Conservation (phyloP, 2,113 vertebrate genomes). For the Anseranas semipalmata region DNA sequence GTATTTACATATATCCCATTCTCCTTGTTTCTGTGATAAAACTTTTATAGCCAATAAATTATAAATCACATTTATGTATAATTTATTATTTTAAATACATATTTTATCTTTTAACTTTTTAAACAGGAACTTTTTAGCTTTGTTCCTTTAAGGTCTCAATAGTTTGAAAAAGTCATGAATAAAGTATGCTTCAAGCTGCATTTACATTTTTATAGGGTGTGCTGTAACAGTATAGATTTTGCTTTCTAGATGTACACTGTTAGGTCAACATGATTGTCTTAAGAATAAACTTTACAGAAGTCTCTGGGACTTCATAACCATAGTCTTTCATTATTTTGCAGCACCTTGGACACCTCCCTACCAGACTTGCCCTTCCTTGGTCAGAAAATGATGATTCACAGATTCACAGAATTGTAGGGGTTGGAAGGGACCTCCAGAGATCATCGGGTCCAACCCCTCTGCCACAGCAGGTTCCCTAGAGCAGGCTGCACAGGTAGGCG, state of each 20-base stretch:
- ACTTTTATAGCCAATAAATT: constrained; percentile 77
- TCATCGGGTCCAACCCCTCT: too few species aligned
- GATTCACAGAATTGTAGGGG: too few species aligned
- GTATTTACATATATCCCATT: constrained; percentile 68
- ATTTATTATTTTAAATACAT: constrained; percentile 81
- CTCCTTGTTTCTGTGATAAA: constrained; percentile 78
- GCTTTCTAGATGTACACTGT: constrained; percentile 64
- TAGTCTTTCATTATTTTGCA: constrained; percentile 56
- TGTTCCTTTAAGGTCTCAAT: constrained; percentile 71
- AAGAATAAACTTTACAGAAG: constrained; percentile 67
- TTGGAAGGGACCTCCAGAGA: too few species aligned
- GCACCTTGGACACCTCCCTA: constrained; percentile 30
- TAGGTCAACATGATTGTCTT: constrained; percentile 60
- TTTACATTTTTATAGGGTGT: constrained; percentile 78
- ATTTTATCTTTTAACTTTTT: constrained; percentile 78
- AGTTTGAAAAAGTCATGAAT: constrained; percentile 78
- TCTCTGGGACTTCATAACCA: constrained; percentile 60
- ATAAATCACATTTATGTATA: constrained; percentile 76
- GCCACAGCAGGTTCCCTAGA: too few species aligned
- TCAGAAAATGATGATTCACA: constrained; percentile 23
- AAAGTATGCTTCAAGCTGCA: constrained; percentile 71
- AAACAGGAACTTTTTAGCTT: constrained; percentile 70
- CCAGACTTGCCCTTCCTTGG: background rate
- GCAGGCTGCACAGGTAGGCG: too few species aligned
- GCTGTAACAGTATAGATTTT: constrained; percentile 72